Conservation (phyloP, 2,797 vertebrate genomes). For the Argya squamiceps region DNA sequence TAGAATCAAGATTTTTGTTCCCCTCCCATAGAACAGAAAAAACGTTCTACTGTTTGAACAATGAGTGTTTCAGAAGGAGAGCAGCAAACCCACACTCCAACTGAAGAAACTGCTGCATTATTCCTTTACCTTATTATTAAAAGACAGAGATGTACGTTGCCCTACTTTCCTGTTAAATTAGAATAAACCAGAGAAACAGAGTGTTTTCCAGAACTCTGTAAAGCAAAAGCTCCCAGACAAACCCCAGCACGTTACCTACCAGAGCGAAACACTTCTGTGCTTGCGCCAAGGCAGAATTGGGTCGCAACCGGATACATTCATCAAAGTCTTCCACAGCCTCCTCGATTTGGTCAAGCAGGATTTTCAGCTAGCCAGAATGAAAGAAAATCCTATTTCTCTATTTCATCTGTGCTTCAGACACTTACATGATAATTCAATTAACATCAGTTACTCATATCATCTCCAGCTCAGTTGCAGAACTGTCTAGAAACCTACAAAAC, state of each 20-base stretch:
- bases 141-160: background rate
- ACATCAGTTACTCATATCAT: fast-evolving
- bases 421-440: background rate
- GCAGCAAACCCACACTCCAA: background rate
- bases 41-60: background rate
- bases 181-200: background rate
- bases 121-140: background rate
- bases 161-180: background rate
- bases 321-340: slow-evolving; percentile 98
- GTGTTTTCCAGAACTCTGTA: background rate
- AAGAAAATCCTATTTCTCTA: slow-evolving; percentile 38
- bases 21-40: background rate
- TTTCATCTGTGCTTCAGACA: slow-evolving; percentile 16
- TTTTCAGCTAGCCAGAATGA: slow-evolving; percentile 87
- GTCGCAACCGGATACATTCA: slow-evolving; percentile 93
- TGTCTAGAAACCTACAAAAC: background rate
- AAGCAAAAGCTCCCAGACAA: background rate
- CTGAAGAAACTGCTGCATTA: background rate
- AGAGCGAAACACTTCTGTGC: slow-evolving; percentile 98
- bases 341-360: slow-evolving; percentile 96
- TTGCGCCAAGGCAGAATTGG: slow-evolving; percentile 96
- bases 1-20: background rate
- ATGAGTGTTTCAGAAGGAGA: background rate
- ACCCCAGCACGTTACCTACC: slow-evolving; percentile 76
- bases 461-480: background rate